These are phyloP conservation scores for Bembecia ichneumoniformis DNA, from an alignment of 2,888 invertebrate genomes.

Conservation along the genomic window DNA sequence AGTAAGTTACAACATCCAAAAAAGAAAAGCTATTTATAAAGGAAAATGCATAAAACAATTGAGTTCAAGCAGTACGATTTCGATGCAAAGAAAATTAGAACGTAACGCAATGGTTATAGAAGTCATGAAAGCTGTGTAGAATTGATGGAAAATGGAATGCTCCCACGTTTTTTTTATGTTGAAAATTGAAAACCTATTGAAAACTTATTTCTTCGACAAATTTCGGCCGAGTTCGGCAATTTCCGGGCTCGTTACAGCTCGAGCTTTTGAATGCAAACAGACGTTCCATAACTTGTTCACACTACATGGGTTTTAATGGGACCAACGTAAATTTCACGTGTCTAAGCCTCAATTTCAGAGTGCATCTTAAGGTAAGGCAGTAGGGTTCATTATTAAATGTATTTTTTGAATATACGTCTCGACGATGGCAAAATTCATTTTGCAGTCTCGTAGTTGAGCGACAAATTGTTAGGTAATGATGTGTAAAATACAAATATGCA, in stretches of 20 bases:
- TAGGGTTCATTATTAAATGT: slow-evolving; percentile 4
- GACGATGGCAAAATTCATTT: slow-evolving; percentile 11
- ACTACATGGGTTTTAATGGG: slow-evolving; percentile 11
- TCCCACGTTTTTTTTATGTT: not conserved
- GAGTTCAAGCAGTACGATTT: not conserved
- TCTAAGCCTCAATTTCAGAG: not conserved
- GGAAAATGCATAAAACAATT: not conserved
- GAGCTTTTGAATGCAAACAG: slow-evolving; percentile 22
- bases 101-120: not conserved
- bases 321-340: slow-evolving; percentile 2
- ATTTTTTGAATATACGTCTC: not conserved
- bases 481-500: slow-evolving; percentile 26
- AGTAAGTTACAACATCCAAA: not conserved
- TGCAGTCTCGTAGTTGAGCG: slow-evolving; percentile 14
- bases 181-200: too few relatives aligned
- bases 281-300: slow-evolving; percentile 13
- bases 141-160: not conserved
- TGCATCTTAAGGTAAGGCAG: not conserved
- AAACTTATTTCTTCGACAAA: slow-evolving; percentile 18
- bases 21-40: not conserved
- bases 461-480: slow-evolving; percentile 33
- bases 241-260: slow-evolving; percentile 24
- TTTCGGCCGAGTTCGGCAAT: slow-evolving; percentile 27
- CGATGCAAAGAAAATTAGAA: not conserved
- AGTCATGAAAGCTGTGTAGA: not conserved